Conservation (phyloP, 2,888 invertebrate genomes). For the Metacarcinus magister region DNA sequence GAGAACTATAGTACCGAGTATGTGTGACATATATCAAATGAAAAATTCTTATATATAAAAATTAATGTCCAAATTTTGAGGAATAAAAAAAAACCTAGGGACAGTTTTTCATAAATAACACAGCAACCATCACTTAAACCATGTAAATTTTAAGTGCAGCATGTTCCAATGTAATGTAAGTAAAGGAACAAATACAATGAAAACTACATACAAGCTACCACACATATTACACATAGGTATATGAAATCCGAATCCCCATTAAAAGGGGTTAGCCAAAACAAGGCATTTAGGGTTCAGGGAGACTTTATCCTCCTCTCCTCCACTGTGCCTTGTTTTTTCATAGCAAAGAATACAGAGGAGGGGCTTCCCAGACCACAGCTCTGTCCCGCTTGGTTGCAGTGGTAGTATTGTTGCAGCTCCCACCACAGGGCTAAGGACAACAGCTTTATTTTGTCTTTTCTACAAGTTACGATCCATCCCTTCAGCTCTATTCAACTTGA, state of each 20-base stretch:
- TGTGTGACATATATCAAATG: background rate
- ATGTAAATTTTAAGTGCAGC: background rate
- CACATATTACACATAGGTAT: background rate
- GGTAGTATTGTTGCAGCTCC: too few species aligned
- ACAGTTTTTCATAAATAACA: background rate
- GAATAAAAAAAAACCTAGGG: background rate
- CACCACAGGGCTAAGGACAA: too few species aligned
- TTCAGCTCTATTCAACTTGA: background rate
- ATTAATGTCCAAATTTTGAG: background rate
- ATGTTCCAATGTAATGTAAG: too few species aligned
- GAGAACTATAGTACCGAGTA: background rate
- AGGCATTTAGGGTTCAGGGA: too few species aligned
- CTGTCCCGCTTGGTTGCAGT: too few species aligned
- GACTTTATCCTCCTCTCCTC: too few species aligned
- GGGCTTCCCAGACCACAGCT: too few species aligned
- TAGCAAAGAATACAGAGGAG: too few species aligned
- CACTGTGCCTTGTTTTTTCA: too few species aligned
- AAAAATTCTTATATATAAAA: background rate
- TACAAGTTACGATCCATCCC: conserved; percentile 18
- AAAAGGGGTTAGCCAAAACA: too few species aligned
- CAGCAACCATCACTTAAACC: background rate
- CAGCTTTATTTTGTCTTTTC: background rate
- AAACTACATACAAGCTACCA: too few species aligned
- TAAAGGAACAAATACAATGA: too few species aligned
- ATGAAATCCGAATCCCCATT: background rate